Evolutionary conservation across 2,888 invertebrate species (phyloP).

Genomic region (Hyppa rectilinea): DNA sequence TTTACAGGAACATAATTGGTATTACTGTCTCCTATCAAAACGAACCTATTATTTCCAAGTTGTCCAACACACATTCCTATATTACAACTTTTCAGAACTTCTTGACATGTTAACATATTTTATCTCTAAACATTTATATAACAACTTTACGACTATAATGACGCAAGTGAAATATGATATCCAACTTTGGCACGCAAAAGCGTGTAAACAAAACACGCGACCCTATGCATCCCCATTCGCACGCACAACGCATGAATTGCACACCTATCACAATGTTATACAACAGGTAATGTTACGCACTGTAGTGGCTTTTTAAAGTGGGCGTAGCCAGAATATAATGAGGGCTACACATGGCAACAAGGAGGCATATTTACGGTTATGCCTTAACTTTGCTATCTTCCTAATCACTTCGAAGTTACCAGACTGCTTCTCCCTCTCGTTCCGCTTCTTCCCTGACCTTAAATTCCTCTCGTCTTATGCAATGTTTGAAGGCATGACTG

Average conservation of each 20-base stretch:
- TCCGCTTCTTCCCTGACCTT: not conserved
- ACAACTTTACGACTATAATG: slow-evolving; percentile 6
- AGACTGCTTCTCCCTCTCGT: not conserved
- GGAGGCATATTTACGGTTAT: not conserved
- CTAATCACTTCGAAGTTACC: too few relatives aligned
- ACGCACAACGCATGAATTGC: slow-evolving; percentile 57
- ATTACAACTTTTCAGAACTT: not conserved
- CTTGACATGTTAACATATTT: not conserved
- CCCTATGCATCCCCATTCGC: slow-evolving; percentile 55
- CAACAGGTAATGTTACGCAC: slow-evolving; percentile 40
- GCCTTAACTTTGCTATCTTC: slow-evolving; percentile 11
- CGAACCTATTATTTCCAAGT: slow-evolving; percentile 3
- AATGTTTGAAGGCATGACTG: slow-evolving; percentile 17
- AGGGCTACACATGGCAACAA: not conserved
- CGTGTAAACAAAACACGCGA: slow-evolving; percentile 15
- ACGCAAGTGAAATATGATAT: slow-evolving; percentile 10
- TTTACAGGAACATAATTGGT: slow-evolving; percentile 12
- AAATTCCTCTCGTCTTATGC: not conserved
- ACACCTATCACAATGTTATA: slow-evolving; percentile 33
- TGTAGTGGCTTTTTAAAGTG: slow-evolving; percentile 57
- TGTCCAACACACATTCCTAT: slow-evolving; percentile 4
- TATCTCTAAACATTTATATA: not conserved
- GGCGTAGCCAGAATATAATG: slow-evolving; percentile 37
- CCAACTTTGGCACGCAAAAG: slow-evolving; percentile 18
- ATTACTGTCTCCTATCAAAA: slow-evolving; percentile 5